A percentile compares a stretch with the other conserved stretches of the same genome.
These are phyloP conservation scores for Diplodus puntazzo DNA, from an alignment of 2,797 vertebrate genomes.

Conservation along the genomic window DNA sequence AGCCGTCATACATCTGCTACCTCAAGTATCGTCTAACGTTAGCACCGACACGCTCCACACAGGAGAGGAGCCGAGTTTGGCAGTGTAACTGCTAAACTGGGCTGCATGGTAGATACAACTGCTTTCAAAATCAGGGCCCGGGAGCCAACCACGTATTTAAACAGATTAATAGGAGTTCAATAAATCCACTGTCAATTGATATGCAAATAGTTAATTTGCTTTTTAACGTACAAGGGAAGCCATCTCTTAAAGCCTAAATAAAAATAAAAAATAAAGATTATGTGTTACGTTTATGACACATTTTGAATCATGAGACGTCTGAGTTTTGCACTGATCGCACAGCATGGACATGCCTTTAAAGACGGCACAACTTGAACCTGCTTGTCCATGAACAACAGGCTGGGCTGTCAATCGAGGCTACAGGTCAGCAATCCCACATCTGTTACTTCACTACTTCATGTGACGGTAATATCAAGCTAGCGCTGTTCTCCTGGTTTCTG, in stretches of 20 bases:
- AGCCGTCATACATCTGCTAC: slow-evolving; percentile 46
- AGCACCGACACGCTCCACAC: background rate
- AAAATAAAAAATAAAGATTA: background rate
- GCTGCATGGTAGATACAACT: too few species aligned
- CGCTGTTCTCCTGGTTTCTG: background rate
- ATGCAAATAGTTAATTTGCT: background rate
- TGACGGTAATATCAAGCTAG: background rate
- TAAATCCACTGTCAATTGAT: background rate
- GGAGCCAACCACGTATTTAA: background rate
- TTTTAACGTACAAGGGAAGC: background rate
- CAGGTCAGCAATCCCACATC: slow-evolving; percentile 13
- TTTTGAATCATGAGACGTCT: background rate
- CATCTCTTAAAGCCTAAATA: background rate
- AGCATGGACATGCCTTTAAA: background rate
- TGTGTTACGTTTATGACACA: background rate
- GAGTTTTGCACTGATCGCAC: too few species aligned
- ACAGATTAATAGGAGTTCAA: background rate
- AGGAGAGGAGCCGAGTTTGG: rapidly evolving
- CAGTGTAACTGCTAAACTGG: background rate
- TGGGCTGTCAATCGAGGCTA: background rate
- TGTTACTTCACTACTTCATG: background rate
- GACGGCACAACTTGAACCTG: too few species aligned
- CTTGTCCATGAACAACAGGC: background rate
- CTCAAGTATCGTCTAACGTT: slow-evolving; percentile 13
- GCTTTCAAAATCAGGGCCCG: background rate